phyloP scores from a whole-genome alignment of 2,113 vertebrate genomes.

The Rhea pennata region DNA sequence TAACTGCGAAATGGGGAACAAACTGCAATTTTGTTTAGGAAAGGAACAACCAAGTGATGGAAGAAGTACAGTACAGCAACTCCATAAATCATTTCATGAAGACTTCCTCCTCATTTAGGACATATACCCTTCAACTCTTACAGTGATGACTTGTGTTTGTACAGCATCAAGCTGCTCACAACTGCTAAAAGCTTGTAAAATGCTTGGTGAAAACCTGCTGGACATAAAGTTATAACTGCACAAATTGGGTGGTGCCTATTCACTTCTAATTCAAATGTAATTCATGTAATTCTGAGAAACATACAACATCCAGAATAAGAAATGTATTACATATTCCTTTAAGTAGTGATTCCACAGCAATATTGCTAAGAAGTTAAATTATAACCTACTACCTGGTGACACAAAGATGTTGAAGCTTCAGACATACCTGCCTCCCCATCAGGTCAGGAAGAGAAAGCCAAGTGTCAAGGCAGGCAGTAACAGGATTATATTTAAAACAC shows the following conservation, averaged over 20 bases:
- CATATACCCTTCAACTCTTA: not conserved
- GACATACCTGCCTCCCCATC: not conserved
- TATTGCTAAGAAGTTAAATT: not conserved
- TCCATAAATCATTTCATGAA: not conserved
- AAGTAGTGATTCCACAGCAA: not conserved
- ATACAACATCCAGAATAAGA: not conserved
- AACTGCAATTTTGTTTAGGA: not conserved
- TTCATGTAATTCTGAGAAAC: fast-evolving
- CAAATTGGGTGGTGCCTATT: not conserved
- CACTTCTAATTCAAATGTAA: fast-evolving
- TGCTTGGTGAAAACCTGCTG: not conserved
- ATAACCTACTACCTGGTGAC: not conserved
- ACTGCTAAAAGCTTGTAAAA: not conserved
- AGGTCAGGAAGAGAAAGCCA: not conserved
- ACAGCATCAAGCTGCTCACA: not conserved
- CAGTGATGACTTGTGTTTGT: not conserved
- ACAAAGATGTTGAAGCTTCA: not conserved
- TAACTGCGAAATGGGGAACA: fast-evolving
- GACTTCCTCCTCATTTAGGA: not conserved
- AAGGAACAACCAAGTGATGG: not conserved
- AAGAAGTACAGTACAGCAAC: not conserved
- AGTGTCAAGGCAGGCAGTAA: not conserved
- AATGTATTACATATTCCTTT: fast-evolving
- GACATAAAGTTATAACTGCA: not conserved
- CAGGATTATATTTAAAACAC: not conserved